Percentiles rank a stretch among this genome's conserved stretches.
Conservation (phyloP, 2,888 invertebrate species). For the Holacanthella duospinosa region DNA sequence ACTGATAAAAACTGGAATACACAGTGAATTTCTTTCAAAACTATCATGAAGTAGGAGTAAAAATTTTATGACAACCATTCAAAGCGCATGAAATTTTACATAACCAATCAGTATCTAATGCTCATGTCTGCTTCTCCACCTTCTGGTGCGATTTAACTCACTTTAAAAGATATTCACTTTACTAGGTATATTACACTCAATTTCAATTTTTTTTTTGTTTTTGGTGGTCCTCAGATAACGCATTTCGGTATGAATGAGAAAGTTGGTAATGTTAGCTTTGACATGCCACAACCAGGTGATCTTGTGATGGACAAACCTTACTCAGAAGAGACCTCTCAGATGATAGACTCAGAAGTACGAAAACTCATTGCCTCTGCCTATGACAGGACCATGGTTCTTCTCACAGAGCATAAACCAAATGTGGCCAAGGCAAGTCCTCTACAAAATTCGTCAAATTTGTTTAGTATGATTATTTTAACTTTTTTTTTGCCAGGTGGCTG, state of each 20-base stretch:
- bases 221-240: slow-evolving; percentile 57
- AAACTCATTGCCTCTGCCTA: slow-evolving; percentile 66
- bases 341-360: slow-evolving; percentile 89
- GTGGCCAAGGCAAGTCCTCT: slow-evolving; percentile 58
- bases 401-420: slow-evolving; percentile 68
- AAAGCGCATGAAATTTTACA: neutral
- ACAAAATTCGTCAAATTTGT: too few species aligned
- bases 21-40: too few species aligned
- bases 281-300: slow-evolving; percentile 86
- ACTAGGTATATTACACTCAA: too few species aligned
- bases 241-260: slow-evolving; percentile 97
- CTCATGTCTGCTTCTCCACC: too few species aligned
- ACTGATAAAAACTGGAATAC: too few species aligned
- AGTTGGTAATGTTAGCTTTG: slow-evolving; percentile 93
- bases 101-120: too few species aligned
- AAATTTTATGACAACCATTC: neutral
- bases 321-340: slow-evolving; percentile 90
- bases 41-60: neutral
- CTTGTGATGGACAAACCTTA: slow-evolving; percentile 91
- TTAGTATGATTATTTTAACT: too few species aligned
- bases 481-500: slow-evolving; percentile 45
- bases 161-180: too few species aligned
- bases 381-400: slow-evolving; percentile 62
- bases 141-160: too few species aligned
- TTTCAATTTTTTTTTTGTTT: too few species aligned